Percentiles rank a stretch among this genome's conserved stretches.
Evolutionary conservation across 2,888 invertebrate genomes (phyloP).

Genomic region (Dynastes hyllus): DNA sequence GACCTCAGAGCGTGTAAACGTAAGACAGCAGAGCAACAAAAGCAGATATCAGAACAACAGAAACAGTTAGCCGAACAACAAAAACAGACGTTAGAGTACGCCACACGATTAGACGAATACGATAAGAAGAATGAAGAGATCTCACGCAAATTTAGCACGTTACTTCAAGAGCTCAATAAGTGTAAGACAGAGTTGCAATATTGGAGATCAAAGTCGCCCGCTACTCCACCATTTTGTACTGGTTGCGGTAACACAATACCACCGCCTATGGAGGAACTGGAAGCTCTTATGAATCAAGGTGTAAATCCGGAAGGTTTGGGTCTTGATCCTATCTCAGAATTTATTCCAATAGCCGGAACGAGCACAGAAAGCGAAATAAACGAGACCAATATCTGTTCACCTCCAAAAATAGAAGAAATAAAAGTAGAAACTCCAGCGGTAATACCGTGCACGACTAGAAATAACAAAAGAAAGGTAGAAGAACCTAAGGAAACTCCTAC

Average conservation of each 20-base stretch:
- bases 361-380: conserved; percentile 54
- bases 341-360: conserved; percentile 69
- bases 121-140: conserved; percentile 94
- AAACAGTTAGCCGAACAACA: conserved; percentile 83
- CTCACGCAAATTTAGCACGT: conserved; percentile 89
- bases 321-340: conserved; percentile 62
- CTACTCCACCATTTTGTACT: conserved; percentile 81
- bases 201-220: conserved; percentile 92
- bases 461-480: conserved; percentile 64
- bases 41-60: conserved; percentile 86
- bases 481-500: conserved; percentile 60
- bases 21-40: conserved; percentile 89
- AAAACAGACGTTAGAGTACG: conserved; percentile 85
- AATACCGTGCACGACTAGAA: conserved; percentile 53
- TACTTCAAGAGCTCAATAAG: conserved; percentile 91
- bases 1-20: conserved; percentile 87
- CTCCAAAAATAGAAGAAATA: conserved; percentile 48
- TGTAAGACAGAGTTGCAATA: conserved; percentile 94
- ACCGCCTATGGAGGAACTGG: conserved; percentile 76
- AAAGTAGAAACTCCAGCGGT: conserved; percentile 48
- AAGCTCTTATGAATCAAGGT: conserved; percentile 77
- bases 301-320: conserved; percentile 74
- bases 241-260: conserved; percentile 80
- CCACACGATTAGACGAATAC: conserved; percentile 89
- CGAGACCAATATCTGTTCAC: conserved; percentile 25